These are phyloP conservation scores for Serranus cabrilla DNA, from an alignment of 2,797 vertebrate species.

Conservation along the genomic window DNA sequence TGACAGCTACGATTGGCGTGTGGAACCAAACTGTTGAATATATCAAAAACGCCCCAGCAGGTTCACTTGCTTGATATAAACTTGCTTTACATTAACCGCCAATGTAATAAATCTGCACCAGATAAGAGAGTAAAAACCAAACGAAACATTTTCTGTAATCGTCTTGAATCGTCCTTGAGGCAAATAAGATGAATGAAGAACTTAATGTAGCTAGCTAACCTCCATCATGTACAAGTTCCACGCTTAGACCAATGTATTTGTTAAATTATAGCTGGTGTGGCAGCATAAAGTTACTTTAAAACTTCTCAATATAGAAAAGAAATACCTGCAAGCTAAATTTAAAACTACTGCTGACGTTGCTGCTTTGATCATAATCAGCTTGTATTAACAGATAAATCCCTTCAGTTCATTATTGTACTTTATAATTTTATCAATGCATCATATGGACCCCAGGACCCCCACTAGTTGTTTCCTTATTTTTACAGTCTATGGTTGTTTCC, in stretches of 20 bases:
- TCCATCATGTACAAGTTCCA: background rate
- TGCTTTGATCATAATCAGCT: too few species aligned
- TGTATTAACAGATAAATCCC: too few species aligned
- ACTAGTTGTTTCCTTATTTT: background rate
- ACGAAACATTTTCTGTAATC: background rate
- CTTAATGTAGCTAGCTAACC: too few species aligned
- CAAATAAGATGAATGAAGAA: background rate
- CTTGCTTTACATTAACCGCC: background rate
- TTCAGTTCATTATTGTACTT: background rate
- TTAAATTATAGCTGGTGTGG: too few species aligned
- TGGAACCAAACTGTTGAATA: slow-evolving; percentile 20
- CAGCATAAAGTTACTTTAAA: background rate
- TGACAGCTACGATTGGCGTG: slow-evolving; percentile 18
- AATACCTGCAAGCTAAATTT: too few species aligned
- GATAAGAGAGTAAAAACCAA: background rate
- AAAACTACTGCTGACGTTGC: too few species aligned
- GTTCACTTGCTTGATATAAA: background rate
- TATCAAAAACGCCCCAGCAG: background rate
- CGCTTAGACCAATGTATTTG: too few species aligned
- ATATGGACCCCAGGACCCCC: background rate
- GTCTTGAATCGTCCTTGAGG: background rate
- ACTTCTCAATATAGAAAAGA: too few species aligned
- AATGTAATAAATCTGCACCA: too few species aligned
- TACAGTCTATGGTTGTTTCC: background rate
- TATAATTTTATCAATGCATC: background rate